Evolutionary conservation across 2,888 invertebrate genomes (phyloP).

Genomic region (Eudemis profundana): DNA sequence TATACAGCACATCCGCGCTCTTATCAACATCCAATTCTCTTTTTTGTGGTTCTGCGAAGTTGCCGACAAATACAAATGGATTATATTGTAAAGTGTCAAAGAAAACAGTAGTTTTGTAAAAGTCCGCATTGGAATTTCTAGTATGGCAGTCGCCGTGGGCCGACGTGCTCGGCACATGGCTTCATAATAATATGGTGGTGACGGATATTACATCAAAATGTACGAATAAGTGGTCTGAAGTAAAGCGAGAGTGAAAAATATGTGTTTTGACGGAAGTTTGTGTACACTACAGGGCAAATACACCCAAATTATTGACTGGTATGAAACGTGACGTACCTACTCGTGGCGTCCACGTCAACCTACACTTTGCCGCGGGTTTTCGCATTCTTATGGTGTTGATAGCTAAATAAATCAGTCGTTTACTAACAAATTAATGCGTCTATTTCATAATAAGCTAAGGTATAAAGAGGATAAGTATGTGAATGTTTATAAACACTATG

Average conservation of each 20-base stretch:
- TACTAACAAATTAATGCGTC: neutral
- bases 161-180: constrained; percentile 84
- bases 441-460: neutral
- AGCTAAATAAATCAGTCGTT: constrained; percentile 32
- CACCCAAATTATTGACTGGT: constrained; percentile 20
- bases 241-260: constrained; percentile 68
- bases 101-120: constrained; percentile 69
- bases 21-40: constrained; percentile 79
- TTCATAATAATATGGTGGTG: constrained; percentile 77
- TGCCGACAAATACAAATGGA: constrained; percentile 83
- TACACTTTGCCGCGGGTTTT: constrained; percentile 76
- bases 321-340: constrained; percentile 65
- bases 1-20: constrained; percentile 81
- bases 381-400: constrained; percentile 53
- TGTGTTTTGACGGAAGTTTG: constrained; percentile 50
- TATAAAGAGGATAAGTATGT: constrained; percentile 26
- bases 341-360: constrained; percentile 76
- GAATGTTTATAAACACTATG: constrained; percentile 48
- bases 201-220: constrained; percentile 71
- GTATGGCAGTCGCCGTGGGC: constrained; percentile 75
- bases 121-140: constrained; percentile 83
- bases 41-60: constrained; percentile 83
- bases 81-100: constrained; percentile 82
- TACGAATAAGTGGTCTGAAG: constrained; percentile 59
- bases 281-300: constrained; percentile 16